A percentile compares a stretch with the other conserved stretches of the same genome.
These are phyloP conservation scores for Eriosoma lanigerum DNA, from an alignment of 1,140 invertebrate genomes.

Conservation along the genomic window DNA sequence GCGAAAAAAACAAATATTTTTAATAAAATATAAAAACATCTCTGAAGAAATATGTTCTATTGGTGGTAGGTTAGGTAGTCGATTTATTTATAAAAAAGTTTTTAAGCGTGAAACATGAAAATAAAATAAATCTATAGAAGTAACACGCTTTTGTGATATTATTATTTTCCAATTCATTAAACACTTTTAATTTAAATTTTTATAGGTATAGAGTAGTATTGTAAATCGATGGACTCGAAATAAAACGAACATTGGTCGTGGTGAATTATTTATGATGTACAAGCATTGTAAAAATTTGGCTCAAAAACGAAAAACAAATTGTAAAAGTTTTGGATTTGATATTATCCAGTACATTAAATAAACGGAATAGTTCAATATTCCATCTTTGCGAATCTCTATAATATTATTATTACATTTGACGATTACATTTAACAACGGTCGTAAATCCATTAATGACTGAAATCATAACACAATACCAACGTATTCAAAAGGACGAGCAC, in stretches of 20 bases:
- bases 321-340: conserved; percentile 35
- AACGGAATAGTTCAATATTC: conserved; percentile 25
- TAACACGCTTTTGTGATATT: background rate
- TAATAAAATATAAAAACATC: too few species aligned
- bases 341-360: conserved; percentile 26
- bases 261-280: background rate
- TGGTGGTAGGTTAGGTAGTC: too few species aligned
- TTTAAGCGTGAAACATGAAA: background rate
- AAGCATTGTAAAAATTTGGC: conserved; percentile 18
- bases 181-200: conserved; percentile 16
- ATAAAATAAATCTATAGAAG: background rate
- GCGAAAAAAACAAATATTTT: too few species aligned
- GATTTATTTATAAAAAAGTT: background rate
- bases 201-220: background rate
- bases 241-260: background rate
- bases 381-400: background rate
- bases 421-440: background rate
- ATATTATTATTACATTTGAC: conserved; percentile 7
- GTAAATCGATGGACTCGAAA: conserved; percentile 14
- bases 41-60: too few species aligned
- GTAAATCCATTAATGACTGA: background rate
- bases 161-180: conserved; percentile 28
- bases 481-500: background rate
- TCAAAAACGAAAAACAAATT: conserved; percentile 27
- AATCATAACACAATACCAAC: background rate